A percentile compares a stretch with the other conserved stretches of the same genome.
Evolutionary conservation across 1,140 invertebrate species (phyloP).

Genomic region (Neotoxoptera formosana): DNA sequence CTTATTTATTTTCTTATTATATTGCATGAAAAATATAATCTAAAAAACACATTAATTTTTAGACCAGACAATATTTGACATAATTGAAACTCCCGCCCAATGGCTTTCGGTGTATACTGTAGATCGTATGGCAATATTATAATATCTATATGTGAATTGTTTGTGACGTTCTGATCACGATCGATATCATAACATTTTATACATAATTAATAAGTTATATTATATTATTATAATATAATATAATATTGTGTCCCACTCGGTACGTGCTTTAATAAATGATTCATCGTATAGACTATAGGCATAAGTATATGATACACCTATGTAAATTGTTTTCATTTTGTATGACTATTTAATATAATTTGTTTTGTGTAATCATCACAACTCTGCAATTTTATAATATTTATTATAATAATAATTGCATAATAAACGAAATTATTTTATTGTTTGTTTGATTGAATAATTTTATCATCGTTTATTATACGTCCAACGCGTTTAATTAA

Average conservation of each 20-base stretch:
- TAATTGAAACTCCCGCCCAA: background rate
- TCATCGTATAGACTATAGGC: too few species aligned
- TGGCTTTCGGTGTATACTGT: too few species aligned
- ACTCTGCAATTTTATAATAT: background rate
- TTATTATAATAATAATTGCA: too few species aligned
- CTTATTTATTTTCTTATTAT: background rate
- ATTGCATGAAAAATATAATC: background rate
- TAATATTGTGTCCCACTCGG: too few species aligned
- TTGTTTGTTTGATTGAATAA: too few species aligned
- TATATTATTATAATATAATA: too few species aligned
- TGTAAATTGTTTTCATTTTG: background rate
- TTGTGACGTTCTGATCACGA: background rate
- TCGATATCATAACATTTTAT: background rate
- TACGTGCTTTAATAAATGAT: too few species aligned
- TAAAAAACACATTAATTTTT: constrained; percentile 13
- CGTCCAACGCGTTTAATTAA: background rate
- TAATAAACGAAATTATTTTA: background rate
- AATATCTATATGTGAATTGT: background rate
- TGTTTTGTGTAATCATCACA: background rate
- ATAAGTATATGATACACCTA: too few species aligned
- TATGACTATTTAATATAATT: background rate
- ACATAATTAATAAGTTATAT: too few species aligned
- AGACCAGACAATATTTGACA: background rate
- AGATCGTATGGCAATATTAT: background rate
- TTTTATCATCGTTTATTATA: background rate